Evolutionary conservation across 2,888 invertebrate species (phyloP).

Genomic region (Choreutis nemorana): DNA sequence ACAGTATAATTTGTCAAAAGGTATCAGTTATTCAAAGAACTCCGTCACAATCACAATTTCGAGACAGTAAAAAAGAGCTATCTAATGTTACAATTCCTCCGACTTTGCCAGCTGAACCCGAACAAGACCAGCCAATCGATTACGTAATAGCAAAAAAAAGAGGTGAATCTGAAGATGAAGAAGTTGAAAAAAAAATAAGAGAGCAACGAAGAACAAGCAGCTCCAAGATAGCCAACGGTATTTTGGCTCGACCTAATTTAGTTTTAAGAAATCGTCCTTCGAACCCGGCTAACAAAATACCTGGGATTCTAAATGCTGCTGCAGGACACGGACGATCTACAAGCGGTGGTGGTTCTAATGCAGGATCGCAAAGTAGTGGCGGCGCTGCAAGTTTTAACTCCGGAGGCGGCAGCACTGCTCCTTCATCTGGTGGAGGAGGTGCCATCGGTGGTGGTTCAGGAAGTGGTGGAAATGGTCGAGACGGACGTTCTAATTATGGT

Average conservation of each 20-base stretch:
- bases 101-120: slow-evolving; percentile 67
- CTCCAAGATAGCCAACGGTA: slow-evolving; percentile 70
- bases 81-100: slow-evolving; percentile 59
- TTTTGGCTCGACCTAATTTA: slow-evolving; percentile 58
- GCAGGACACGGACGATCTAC: slow-evolving; percentile 82
- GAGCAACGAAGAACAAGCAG: slow-evolving; percentile 75
- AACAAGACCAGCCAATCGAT: slow-evolving; percentile 88
- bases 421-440: slow-evolving; percentile 68
- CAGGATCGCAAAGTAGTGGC: slow-evolving; percentile 58
- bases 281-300: slow-evolving; percentile 68
- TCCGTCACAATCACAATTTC: slow-evolving; percentile 64
- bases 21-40: slow-evolving; percentile 87
- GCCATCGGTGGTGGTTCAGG: slow-evolving; percentile 75
- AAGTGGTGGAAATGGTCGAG: slow-evolving; percentile 80
- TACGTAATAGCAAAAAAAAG: slow-evolving; percentile 86
- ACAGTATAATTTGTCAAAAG: slow-evolving; percentile 72
- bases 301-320: slow-evolving; percentile 75
- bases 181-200: slow-evolving; percentile 72
- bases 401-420: slow-evolving; percentile 62
- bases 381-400: slow-evolving; percentile 63
- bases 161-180: slow-evolving; percentile 72
- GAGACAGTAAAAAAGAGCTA: slow-evolving; percentile 53
- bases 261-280: slow-evolving; percentile 64
- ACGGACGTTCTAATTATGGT: slow-evolving; percentile 85
- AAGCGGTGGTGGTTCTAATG: slow-evolving; percentile 62